Evolutionary conservation across 2,113 vertebrate genomes (phyloP).

Genomic region (Lepus europaeus): DNA sequence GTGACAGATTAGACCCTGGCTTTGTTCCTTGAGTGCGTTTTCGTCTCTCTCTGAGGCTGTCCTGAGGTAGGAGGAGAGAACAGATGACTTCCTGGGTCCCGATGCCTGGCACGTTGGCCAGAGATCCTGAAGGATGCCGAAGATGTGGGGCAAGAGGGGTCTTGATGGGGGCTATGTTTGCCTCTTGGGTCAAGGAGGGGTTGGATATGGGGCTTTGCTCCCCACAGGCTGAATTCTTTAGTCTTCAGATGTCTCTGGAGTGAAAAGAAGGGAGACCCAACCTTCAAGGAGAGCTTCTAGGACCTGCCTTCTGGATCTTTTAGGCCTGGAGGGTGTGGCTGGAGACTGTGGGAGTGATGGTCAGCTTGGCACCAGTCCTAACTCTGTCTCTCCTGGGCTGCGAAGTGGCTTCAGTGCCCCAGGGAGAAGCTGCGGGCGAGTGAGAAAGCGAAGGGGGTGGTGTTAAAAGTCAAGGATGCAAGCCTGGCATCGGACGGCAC

Average conservation of each 20-base stretch:
- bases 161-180: not conserved
- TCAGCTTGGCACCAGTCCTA: not conserved
- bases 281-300: slow-evolving; percentile 24
- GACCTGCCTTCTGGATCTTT: not conserved
- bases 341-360: not conserved
- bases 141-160: not conserved
- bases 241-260: slow-evolving; percentile 9
- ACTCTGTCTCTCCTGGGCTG: not conserved
- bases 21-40: not conserved
- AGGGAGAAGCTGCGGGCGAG: not conserved
- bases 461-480: not conserved
- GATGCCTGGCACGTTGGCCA: not conserved
- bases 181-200: not conserved
- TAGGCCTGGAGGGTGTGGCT: not conserved
- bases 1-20: not conserved
- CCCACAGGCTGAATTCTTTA: not conserved
- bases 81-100: not conserved
- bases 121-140: not conserved
- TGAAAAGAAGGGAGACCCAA: not conserved
- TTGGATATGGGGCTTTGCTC: not conserved
- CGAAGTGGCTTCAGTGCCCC: not conserved
- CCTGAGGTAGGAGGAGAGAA: not conserved
- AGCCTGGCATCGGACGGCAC: not conserved
- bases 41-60: not conserved
- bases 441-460: not conserved